Base-by-base conservation (phyloP, 2,888 invertebrate species). In the Hemithea aestivaria region DNA sequence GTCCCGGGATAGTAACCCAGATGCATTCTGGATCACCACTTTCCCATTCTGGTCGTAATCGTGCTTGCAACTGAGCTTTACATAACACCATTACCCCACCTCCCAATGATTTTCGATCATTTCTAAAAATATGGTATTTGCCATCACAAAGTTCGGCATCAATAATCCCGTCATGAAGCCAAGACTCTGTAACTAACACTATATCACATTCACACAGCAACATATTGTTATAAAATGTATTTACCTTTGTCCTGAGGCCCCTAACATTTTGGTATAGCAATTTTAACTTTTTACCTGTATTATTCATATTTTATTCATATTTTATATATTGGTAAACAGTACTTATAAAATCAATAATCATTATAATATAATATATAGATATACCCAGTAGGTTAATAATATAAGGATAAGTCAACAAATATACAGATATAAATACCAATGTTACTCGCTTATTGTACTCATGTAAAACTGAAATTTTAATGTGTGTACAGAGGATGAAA, bases 201-300 rank as follows among this genome's bases (percentile, higher is more conserved):
- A 41, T 25, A 7, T 41, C 40, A 10, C 11, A 30, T 7, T 40
- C 27, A 5, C 9, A 28, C 6, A 31, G n/a, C 1, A 45, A 23
- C 2, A 27, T 3, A 16, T 38, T 45, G n/a, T 43, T 38, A 22
- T 27, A 45, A 35, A 45, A 35, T 6, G 7, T 10, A 31, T 30
- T 31, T 5, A 36, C 33, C 22, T 48, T 48, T n/a, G 45, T 48
- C 0, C 45, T 27, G 1, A 48, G 16, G 0, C 48, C 48, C 7
- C 45, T 24, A 2, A 40, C 35, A 26, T 45, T 45, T 23, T 49
- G 45, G 16, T 49, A 49, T 9, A 38, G 37, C 2, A 45, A n/a
- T 5, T 40, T 22, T 6, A 48, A 27, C 24, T 32, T 16, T 29
- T 44, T 43, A 12, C 5, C 1, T 10, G 24, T 9, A 9, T 8